Percentiles rank a stretch among this genome's conserved stretches.
These are phyloP conservation scores for Zoanthus gigantus DNA, from an alignment of 92 coral and sea anemone species.

Conservation along the genomic window DNA sequence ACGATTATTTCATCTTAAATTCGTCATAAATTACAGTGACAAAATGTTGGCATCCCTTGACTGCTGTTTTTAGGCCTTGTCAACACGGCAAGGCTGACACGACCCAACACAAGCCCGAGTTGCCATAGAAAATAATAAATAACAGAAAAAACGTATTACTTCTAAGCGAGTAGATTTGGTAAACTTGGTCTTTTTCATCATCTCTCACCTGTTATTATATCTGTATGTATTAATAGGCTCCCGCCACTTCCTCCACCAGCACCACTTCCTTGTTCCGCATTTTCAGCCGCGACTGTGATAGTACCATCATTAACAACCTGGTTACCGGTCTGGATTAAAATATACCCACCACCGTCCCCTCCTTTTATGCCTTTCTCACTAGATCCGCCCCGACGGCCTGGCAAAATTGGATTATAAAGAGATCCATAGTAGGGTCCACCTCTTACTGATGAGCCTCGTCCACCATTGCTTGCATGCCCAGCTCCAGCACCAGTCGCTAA, in stretches of 20 bases:
- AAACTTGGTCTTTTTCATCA: no score
- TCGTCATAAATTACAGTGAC: no score
- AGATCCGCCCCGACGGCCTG: conserved; percentile 65
- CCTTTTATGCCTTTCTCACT: conserved; percentile 55
- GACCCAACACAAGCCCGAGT: no score
- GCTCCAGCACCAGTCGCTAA: conserved; percentile 67
- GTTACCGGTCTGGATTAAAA: conserved; percentile 63
- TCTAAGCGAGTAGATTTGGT: no score
- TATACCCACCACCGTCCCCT: conserved; percentile 71
- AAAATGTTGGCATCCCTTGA: no score
- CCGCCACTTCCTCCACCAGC: conserved; percentile 87
- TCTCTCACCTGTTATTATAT: conserved; percentile 55
- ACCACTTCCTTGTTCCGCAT: conserved; percentile 58
- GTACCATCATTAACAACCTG: conserved; percentile 64
- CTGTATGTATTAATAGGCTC: conserved; percentile 63
- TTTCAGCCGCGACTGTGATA: conserved; percentile 68
- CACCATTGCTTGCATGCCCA: conserved; percentile 74
- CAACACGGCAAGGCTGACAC: no score
- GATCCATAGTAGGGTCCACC: conserved; percentile 74
- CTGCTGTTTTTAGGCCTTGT: no score
- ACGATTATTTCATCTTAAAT: no score
- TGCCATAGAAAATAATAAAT: no score
- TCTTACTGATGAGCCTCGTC: conserved; percentile 53
- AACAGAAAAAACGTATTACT: no score
- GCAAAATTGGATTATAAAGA: conserved; percentile 60